Base-by-base conservation (phyloP, 2,797 vertebrate genomes). In the Channallabes apus region DNA sequence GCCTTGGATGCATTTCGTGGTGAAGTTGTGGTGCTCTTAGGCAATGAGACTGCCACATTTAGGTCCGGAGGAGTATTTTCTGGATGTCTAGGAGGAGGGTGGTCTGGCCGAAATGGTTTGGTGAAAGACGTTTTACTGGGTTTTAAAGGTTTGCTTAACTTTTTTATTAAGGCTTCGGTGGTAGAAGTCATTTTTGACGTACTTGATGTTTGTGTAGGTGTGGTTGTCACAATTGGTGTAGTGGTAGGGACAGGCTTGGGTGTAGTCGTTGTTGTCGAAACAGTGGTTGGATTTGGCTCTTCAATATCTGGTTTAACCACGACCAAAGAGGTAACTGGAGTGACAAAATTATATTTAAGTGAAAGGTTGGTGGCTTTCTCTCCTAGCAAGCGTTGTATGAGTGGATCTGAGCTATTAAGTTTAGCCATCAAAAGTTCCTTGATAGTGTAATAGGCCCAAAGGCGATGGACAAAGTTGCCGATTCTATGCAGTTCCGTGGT, bases 391-490 rank as follows among this genome's bases (percentile, higher is more conserved):
- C 91, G 92, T 87, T 93, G 94, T 4, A 88, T 90, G 0, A 90
- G 86, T 0, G 93, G 87, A 83, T 97, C 94, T 0, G 89, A 92
- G 6, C 92, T 86, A 54, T 94, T 95, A 32, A 97, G 89, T 84
- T 94, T 94, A 46, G 94, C 93, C 75, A 94, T 89, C 2, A 97
- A 91, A 81, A 97, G 91, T 88, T 97, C 95, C 77, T 96, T 95
- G 90, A 96, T 96, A 62, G 96, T 97, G 85, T 95, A 94, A 85
- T 96, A 97, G 0, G 96, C 96, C 96, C 96, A 97, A 51, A 97
- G 95, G 15, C 94, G 94, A 41, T 86, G 91, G 35, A 97, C 95
- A 77, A 97, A 96, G 87, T 86, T 95, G 24, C 92, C 90, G 73
- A 94, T 91, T 2, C 95, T 91, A 1, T 89, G 91, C 0, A 89